phyloP scores from a whole-genome alignment of 2,797 vertebrate species.

The Cyprinella venusta region DNA sequence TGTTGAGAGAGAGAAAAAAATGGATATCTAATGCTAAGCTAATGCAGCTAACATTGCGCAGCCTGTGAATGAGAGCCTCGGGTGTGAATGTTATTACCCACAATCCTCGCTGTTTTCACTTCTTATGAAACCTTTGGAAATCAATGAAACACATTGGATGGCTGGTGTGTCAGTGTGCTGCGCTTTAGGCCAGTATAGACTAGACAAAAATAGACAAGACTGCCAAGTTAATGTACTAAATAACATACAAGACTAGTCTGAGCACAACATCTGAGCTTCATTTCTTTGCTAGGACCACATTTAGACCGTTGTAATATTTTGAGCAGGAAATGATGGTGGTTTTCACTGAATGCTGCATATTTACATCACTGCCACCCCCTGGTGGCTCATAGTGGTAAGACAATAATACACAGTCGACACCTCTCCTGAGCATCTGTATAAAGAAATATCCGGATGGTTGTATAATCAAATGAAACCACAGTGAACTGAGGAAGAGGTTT shows the following conservation, averaged over 20 bases:
- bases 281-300: neutral
- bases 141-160: constrained; percentile 37
- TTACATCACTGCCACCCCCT: constrained; percentile 28
- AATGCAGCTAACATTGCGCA: neutral
- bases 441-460: neutral
- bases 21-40: neutral
- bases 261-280: neutral
- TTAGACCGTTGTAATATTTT: neutral
- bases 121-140: constrained; percentile 47
- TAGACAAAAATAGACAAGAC: neutral
- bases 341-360: neutral
- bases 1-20: too few species aligned
- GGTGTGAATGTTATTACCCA: constrained; percentile 29
- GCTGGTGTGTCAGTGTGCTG: neutral
- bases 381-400: neutral
- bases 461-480: neutral
- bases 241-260: neutral
- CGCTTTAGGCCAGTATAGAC: neutral
- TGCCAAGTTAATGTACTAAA: neutral
- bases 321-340: neutral
- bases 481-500: neutral
- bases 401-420: constrained; percentile 7
- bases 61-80: constrained; percentile 21
- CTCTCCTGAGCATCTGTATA: neutral
- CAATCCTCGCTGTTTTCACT: constrained; percentile 33